These are phyloP conservation scores for Ochotona princeps DNA, from an alignment of 2,113 vertebrate species.

Conservation along the genomic window DNA sequence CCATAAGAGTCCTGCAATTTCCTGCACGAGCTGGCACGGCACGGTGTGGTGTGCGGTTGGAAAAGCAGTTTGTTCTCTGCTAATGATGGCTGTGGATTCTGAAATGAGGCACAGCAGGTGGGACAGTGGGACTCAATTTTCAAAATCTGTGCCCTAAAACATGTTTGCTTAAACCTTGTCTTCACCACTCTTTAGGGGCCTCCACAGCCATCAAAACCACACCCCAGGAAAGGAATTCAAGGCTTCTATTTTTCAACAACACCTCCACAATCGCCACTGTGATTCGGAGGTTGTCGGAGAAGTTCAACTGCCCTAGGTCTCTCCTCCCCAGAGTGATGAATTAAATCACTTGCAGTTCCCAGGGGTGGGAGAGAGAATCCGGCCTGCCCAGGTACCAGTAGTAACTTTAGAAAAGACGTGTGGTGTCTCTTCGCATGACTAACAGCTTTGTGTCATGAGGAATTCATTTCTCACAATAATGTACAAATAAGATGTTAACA, in stretches of 20 bases:
- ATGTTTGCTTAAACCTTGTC: constrained; percentile 81
- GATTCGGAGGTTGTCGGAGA: constrained; percentile 76
- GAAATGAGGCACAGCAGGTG: constrained; percentile 82
- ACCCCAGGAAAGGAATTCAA: constrained; percentile 77
- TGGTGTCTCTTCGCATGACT: constrained; percentile 48
- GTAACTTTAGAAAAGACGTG: constrained; percentile 61
- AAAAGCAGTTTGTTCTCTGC: constrained; percentile 79
- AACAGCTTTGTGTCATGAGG: constrained; percentile 59
- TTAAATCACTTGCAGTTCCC: constrained; percentile 68
- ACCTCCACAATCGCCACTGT: constrained; percentile 53
- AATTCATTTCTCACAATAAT: constrained; percentile 62
- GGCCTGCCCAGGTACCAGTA: constrained; percentile 65
- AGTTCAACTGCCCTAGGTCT: constrained; percentile 68
- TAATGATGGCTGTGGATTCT: constrained; percentile 81
- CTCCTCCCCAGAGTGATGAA: constrained; percentile 56
- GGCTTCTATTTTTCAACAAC: constrained; percentile 65
- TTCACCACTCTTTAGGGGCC: constrained; percentile 76
- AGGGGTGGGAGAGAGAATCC: neutral
- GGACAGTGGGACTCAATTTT: constrained; percentile 80
- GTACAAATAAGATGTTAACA: neutral
- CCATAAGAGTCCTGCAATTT: constrained; percentile 79
- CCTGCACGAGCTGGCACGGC: constrained; percentile 44
- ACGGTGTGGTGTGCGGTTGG: constrained; percentile 42
- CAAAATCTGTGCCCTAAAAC: constrained; percentile 80
- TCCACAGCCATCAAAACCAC: constrained; percentile 79